These are phyloP conservation scores for Temnothorax unifasciatus DNA, from an alignment of 2,888 invertebrate genomes.

Conservation along the genomic window DNA sequence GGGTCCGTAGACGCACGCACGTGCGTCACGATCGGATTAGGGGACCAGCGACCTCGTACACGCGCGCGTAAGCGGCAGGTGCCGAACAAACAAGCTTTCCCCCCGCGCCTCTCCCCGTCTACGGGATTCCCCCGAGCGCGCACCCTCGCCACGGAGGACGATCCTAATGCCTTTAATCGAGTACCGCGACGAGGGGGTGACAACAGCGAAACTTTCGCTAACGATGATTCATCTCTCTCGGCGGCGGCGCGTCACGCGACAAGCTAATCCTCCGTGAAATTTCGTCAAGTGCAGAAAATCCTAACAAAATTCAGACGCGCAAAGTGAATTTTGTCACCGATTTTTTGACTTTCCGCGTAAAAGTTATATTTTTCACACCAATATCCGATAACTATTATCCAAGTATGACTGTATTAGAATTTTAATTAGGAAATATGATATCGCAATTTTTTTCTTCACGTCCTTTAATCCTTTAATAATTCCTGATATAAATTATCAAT, in stretches of 20 bases:
- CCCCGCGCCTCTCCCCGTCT: background rate
- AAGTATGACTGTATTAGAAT: background rate
- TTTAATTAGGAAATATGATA: background rate
- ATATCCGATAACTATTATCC: background rate
- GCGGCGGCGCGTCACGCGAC: slow-evolving; percentile 30
- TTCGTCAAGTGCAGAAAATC: slow-evolving; percentile 9
- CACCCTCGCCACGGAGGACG: slow-evolving; percentile 43
- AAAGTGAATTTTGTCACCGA: slow-evolving; percentile 15
- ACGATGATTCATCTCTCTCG: slow-evolving; percentile 53
- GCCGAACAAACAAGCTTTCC: slow-evolving; percentile 60
- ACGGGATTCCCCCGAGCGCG: background rate
- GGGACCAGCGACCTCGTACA: slow-evolving; percentile 48
- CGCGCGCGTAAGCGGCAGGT: slow-evolving; percentile 55
- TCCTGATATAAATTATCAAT: background rate
- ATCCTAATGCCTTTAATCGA: slow-evolving; percentile 60
- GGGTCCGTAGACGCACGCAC: slow-evolving; percentile 50
- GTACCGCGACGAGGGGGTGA: slow-evolving; percentile 45
- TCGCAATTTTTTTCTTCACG: background rate
- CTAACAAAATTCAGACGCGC: background rate
- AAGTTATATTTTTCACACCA: background rate
- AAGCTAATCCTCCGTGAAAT: slow-evolving; percentile 37
- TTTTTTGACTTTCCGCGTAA: background rate
- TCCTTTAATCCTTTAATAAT: no score
- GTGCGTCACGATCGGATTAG: slow-evolving; percentile 61
- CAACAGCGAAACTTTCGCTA: slow-evolving; percentile 51